Evolutionary conservation across 1,140 invertebrate species (phyloP).

Genomic region (Sweltsa coloradensis): DNA sequence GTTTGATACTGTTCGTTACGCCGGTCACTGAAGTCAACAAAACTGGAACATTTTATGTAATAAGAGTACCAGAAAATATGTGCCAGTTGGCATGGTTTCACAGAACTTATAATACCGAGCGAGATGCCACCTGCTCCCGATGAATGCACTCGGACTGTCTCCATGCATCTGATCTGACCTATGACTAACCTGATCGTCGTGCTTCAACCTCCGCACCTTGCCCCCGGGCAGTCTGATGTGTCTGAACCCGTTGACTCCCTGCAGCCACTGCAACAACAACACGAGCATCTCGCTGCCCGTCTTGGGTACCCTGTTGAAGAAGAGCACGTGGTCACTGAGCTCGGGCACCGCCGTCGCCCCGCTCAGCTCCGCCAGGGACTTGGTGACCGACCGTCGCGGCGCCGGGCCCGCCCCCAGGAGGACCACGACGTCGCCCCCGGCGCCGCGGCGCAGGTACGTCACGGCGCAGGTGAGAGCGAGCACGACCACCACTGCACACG

Average conservation of each 20-base stretch:
- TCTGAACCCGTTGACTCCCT: constrained; percentile 44
- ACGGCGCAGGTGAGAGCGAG: background rate
- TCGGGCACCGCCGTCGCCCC: constrained; percentile 26
- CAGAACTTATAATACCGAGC: too few relatives aligned
- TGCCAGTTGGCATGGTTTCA: too few relatives aligned
- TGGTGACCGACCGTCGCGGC: constrained; percentile 29
- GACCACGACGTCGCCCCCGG: background rate
- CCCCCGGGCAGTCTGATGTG: constrained; percentile 40
- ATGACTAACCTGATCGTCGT: constrained; percentile 32
- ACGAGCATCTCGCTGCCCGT: constrained; percentile 51
- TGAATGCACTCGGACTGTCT: too few relatives aligned
- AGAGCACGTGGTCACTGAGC: constrained; percentile 38
- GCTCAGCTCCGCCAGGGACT: constrained; percentile 38
- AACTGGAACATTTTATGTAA: too few relatives aligned
- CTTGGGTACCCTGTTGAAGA: constrained; percentile 50
- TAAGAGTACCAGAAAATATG: too few relatives aligned
- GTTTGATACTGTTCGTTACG: too few relatives aligned
- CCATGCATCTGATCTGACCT: too few relatives aligned
- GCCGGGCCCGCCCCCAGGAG: background rate
- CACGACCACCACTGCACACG: background rate
- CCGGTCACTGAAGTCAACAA: too few relatives aligned
- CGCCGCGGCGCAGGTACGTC: background rate
- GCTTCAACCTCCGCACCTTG: constrained; percentile 28
- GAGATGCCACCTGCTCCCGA: too few relatives aligned
- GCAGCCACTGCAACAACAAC: constrained; percentile 45